Base-by-base conservation (phyloP, 35 echinoderm and acorn worm species). In the Eucidaris tribuloides region DNA sequence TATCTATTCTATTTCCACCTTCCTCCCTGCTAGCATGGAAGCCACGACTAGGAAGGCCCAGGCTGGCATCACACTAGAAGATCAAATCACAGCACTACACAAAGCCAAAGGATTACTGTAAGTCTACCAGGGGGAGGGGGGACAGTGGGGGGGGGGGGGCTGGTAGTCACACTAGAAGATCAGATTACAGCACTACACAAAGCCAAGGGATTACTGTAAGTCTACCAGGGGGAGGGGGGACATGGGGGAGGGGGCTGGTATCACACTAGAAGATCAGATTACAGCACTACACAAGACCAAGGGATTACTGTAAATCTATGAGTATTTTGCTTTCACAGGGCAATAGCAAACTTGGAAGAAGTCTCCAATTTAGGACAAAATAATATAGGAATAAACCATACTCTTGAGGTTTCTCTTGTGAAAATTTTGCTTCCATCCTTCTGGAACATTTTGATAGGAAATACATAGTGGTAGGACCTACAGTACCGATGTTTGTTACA, bases 1-100 rank as follows among this genome's bases (percentile, higher is more conserved):
- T 13, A 14, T 55, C n/a, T n/a, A n/a, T 50, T 0, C 31, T 79
- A n/a, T 25, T 15, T 61, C 7, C 61, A 58, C 33, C 19, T n/a
- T n/a, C n/a, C n/a, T n/a, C n/a, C n/a, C 35, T 70, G 77, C 0
- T 90, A 99, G 96, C 71, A 97, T 99, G 96, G 96, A 99, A 62
- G 82, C 96, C 13, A 99, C 96, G 0, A 93, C 90, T 1, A 87
- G 90, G 27, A 99, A 97, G 81, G 96, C 96, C 23, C 90, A 99
- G 35, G 96, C 90, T 27, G 89, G 92, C 27, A 99, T 99, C 40
- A 93, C 82, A 35, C 82, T 99, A 5, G 86, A 93, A 29, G 96
- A 99, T 9, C 96, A 99, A 81, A 99, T 99, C 30, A 91, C 82
- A 35, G 96, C 96, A 32, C 41, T 93, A 2, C 96, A 93, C 48